Percentiles rank a stretch among this genome's conserved stretches.
Conservation (phyloP, 2,113 vertebrate genomes). For the Pipra filicauda region DNA sequence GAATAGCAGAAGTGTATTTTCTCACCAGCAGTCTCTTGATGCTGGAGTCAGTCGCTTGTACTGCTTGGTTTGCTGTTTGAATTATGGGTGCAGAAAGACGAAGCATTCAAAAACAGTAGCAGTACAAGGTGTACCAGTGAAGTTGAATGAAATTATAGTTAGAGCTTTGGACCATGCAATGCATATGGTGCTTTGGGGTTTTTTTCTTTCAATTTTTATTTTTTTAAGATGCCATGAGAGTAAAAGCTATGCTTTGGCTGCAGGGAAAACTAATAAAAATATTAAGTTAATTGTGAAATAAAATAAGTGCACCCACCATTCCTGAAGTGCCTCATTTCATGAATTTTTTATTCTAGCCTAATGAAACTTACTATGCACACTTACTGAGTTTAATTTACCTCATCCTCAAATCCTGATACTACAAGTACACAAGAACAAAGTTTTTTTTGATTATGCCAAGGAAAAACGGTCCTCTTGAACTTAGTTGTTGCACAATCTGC, state of each 20-base stretch:
- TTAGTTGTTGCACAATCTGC: background rate
- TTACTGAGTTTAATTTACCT: background rate
- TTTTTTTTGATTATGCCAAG: background rate
- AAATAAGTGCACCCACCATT: background rate
- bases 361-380: background rate
- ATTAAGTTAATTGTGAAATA: background rate
- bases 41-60: background rate
- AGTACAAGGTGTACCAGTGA: background rate
- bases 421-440: background rate
- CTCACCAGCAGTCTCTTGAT: background rate
- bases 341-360: background rate
- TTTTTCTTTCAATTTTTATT: background rate
- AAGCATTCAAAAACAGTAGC: background rate
- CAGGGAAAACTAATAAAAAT: background rate
- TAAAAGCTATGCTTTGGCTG: background rate
- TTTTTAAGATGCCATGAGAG: background rate
- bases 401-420: background rate
- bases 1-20: background rate
- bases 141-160: background rate
- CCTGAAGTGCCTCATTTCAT: background rate
- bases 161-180: background rate
- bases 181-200: background rate
- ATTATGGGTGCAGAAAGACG: background rate
- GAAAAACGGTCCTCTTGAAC: background rate
- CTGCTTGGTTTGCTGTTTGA: background rate